These are phyloP conservation scores for Leptinotarsa defecta DNA, from an alignment of 1,140 invertebrate species.

Conservation along the genomic window DNA sequence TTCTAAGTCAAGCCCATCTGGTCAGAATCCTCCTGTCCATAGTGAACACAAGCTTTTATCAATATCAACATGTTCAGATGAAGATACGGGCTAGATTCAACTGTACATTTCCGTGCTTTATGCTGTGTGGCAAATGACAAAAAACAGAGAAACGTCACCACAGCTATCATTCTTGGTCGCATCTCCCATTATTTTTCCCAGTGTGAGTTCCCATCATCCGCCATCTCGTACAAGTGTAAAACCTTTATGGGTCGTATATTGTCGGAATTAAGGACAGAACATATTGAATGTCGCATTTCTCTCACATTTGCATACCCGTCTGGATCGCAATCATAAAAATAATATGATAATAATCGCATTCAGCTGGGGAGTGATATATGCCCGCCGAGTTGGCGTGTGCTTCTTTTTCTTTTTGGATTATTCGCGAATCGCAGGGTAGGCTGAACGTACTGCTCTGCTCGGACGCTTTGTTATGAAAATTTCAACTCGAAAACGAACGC, in stretches of 20 bases:
- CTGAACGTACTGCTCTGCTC: slow-evolving; percentile 26
- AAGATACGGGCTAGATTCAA: too few species aligned
- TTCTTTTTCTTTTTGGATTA: slow-evolving; percentile 34
- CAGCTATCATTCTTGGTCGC: neutral
- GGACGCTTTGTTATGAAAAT: slow-evolving; percentile 40
- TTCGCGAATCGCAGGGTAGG: slow-evolving; percentile 28
- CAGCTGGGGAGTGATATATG: slow-evolving; percentile 44
- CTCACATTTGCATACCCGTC: slow-evolving; percentile 46
- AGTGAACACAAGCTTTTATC: too few species aligned
- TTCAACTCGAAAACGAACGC: slow-evolving; percentile 26
- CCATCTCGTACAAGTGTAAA: slow-evolving; percentile 39
- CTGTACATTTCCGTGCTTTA: too few species aligned
- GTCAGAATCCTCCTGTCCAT: too few species aligned
- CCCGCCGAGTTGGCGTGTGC: slow-evolving; percentile 25
- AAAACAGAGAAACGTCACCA: too few species aligned
- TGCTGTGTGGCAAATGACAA: too few species aligned
- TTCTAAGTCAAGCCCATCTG: too few species aligned
- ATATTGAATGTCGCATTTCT: slow-evolving; percentile 45
- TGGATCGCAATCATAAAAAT: slow-evolving; percentile 46
- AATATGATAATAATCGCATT: slow-evolving; percentile 48
- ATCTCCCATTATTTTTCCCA: slow-evolving; percentile 7
- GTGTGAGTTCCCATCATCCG: slow-evolving; percentile 4
- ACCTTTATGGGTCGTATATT: slow-evolving; percentile 45
- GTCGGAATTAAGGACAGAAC: slow-evolving; percentile 46
- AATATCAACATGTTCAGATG: too few species aligned